These are phyloP conservation scores for Ruditapes philippinarum DNA, from an alignment of 1,140 invertebrate species.

Conservation along the genomic window DNA sequence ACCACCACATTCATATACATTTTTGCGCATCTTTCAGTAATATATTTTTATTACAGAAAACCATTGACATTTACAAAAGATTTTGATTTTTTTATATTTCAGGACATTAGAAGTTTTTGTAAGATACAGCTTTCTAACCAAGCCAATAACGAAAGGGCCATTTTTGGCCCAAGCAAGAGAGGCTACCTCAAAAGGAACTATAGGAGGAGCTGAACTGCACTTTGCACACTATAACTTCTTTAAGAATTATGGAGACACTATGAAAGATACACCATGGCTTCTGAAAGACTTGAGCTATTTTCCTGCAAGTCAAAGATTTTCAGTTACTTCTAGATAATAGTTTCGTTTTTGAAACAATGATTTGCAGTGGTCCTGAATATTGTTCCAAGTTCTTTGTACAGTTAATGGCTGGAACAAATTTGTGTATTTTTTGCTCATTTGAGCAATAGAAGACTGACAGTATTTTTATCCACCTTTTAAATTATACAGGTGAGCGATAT, in stretches of 20 bases:
- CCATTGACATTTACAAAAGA: no score
- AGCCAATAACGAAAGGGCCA: not conserved
- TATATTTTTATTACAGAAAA: no score
- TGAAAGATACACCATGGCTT: conserved; percentile 30
- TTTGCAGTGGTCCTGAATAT: not conserved
- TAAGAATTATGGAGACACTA: not conserved
- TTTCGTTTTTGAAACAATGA: not conserved
- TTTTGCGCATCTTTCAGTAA: no score
- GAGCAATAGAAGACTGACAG: no score
- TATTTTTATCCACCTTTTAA: no score
- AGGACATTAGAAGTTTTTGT: not conserved
- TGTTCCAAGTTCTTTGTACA: no score
- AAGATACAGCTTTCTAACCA: not conserved
- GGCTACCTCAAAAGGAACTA: not conserved
- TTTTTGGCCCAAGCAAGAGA: not conserved
- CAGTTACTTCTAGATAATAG: no score
- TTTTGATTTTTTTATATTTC: not conserved
- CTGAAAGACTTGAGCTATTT: not conserved
- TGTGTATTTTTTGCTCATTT: no score
- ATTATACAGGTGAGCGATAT: not conserved
- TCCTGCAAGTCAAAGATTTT: no score
- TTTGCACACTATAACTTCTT: not conserved
- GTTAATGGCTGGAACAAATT: no score
- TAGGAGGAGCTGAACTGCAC: not conserved
- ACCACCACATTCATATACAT: no score